These are phyloP conservation scores for Rhamphomyia laevipes DNA, from an alignment of 2,888 invertebrate species.

Conservation along the genomic window DNA sequence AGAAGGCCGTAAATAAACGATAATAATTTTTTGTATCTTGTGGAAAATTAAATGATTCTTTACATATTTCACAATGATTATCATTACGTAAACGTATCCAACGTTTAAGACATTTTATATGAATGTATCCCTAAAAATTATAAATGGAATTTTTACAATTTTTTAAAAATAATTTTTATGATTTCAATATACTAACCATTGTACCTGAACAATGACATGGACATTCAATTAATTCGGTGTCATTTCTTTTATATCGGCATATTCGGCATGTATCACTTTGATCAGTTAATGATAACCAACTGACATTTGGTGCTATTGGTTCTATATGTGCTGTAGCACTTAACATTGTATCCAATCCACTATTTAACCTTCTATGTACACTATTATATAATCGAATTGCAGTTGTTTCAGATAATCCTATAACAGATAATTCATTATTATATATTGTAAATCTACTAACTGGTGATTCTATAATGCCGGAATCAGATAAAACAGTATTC, in stretches of 20 bases:
- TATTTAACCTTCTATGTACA: slow-evolving; percentile 9
- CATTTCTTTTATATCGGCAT: slow-evolving; percentile 29
- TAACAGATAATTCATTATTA: not conserved
- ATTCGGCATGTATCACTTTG: slow-evolving; percentile 30
- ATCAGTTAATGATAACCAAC: slow-evolving; percentile 15
- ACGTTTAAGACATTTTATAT: slow-evolving; percentile 28
- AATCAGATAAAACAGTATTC: no score
- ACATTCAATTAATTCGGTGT: slow-evolving; percentile 26
- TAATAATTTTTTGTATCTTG: slow-evolving; percentile 22
- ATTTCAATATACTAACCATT: slow-evolving; percentile 22
- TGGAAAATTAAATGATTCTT: slow-evolving; percentile 21
- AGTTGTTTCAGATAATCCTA: slow-evolving; percentile 20
- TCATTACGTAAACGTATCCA: slow-evolving; percentile 30
- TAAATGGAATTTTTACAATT: no score
- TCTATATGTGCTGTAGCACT: slow-evolving; percentile 20
- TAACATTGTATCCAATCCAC: slow-evolving; percentile 5
- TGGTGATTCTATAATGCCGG: no score
- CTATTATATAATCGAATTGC: slow-evolving; percentile 23
- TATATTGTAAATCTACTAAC: no score
- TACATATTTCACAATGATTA: slow-evolving; percentile 31
- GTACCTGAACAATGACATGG: slow-evolving; percentile 34
- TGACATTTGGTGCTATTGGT: slow-evolving; percentile 14
- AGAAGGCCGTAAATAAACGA: slow-evolving; percentile 26
- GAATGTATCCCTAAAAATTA: slow-evolving; percentile 26
- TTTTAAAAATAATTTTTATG: no score